These are phyloP conservation scores for Pachliopta kotzebuea DNA, from an alignment of 2,888 invertebrate genomes.

Conservation along the genomic window DNA sequence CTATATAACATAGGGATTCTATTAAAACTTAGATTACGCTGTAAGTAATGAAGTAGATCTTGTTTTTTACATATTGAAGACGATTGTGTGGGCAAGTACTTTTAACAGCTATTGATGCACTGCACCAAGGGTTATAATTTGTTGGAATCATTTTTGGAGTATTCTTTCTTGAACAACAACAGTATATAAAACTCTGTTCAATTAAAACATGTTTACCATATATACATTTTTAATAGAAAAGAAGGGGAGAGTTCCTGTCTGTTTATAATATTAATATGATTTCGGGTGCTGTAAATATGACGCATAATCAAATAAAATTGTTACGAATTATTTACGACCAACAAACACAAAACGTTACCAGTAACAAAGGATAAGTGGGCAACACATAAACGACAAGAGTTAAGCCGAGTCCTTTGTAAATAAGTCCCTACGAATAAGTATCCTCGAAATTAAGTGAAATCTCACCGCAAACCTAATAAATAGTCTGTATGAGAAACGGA, in stretches of 20 bases:
- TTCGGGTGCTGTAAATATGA: not conserved
- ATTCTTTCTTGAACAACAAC: too few relatives aligned
- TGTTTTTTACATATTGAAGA: too few relatives aligned
- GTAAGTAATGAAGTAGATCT: not conserved
- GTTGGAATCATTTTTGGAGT: too few relatives aligned
- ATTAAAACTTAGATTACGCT: not conserved
- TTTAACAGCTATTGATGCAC: too few relatives aligned
- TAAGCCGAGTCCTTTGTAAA: slow-evolving; percentile 53
- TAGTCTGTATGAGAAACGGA: slow-evolving; percentile 25
- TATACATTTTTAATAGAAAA: too few relatives aligned
- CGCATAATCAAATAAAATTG: slow-evolving; percentile 7
- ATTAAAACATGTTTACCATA: too few relatives aligned
- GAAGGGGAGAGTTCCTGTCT: not conserved
- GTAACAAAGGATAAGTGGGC: slow-evolving; percentile 46
- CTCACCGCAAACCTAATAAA: slow-evolving; percentile 29
- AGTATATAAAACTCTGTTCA: too few relatives aligned
- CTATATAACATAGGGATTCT: not conserved
- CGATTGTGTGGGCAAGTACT: too few relatives aligned
- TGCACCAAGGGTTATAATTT: too few relatives aligned
- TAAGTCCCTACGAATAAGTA: slow-evolving; percentile 41
- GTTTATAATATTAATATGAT: not conserved
- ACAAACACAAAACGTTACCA: slow-evolving; percentile 8
- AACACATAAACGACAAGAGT: slow-evolving; percentile 50
- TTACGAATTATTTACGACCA: slow-evolving; percentile 23
- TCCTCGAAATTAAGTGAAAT: slow-evolving; percentile 39